Percentiles rank a stretch among this genome's conserved stretches.
phyloP scores from a whole-genome alignment of 2,797 vertebrate species.

The Acipenser oxyrinchus region DNA sequence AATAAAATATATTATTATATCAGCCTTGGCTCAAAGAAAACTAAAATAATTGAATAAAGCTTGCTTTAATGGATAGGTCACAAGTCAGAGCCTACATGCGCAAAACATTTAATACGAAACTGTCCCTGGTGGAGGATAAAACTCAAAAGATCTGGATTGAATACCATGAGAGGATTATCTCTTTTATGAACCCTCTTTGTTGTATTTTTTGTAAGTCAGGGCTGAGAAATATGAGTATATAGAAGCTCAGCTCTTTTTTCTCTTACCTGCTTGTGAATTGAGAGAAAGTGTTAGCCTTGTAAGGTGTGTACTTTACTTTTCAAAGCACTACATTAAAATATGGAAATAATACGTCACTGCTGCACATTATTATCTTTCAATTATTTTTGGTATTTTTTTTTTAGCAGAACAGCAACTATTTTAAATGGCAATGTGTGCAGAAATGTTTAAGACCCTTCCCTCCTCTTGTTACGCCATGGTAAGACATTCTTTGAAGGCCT shows the following conservation, averaged over 20 bases:
- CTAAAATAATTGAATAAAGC: not conserved
- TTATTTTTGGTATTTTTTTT: too few species aligned
- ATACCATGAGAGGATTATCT: constrained; percentile 42
- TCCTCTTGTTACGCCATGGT: too few species aligned
- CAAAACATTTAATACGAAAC: constrained; percentile 3
- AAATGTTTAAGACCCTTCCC: too few species aligned
- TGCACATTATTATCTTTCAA: too few species aligned
- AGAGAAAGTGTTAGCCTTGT: not conserved
- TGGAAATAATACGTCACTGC: not conserved
- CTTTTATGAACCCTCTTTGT: not conserved
- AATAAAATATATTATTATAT: constrained; percentile 4
- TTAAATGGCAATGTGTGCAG: too few species aligned
- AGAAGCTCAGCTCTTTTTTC: not conserved
- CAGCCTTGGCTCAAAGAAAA: not conserved
- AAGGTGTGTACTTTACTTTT: not conserved
- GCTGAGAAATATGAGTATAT: not conserved
- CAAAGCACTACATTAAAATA: not conserved
- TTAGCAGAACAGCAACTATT: too few species aligned
- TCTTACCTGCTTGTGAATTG: not conserved
- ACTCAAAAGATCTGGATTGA: constrained; percentile 39
- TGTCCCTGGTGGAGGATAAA: constrained; percentile 35
- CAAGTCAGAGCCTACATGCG: constrained; percentile 1
- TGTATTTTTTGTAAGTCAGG: not conserved
- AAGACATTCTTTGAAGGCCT: too few species aligned
- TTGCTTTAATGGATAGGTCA: constrained; percentile 2